Percentiles rank a stretch among this genome's conserved stretches.
Evolutionary conservation across 2,888 invertebrate species (phyloP).

Genomic region (Drosophila phalerata): DNA sequence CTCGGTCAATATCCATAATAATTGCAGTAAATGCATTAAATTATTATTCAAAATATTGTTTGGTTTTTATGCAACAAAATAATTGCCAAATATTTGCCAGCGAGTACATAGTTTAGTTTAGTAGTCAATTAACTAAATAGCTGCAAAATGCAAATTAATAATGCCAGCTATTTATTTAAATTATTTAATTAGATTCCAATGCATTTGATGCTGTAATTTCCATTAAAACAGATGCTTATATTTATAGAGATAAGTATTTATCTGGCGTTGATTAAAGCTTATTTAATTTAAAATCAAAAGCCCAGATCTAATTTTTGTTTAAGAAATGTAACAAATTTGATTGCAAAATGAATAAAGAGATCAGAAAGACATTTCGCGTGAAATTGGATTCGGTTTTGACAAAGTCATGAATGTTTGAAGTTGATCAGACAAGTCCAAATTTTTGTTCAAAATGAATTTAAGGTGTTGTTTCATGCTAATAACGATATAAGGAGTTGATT

Average conservation of each 20-base stretch:
- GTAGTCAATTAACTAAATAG: conserved; percentile 21
- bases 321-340: no score
- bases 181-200: conserved; percentile 65
- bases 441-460: no score
- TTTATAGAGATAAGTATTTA: neutral
- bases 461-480: no score
- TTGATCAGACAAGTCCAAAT: no score
- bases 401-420: no score
- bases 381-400: no score
- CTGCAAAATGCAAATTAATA: conserved; percentile 71
- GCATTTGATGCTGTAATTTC: conserved; percentile 36
- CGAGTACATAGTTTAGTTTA: conserved; percentile 8
- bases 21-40: conserved; percentile 23
- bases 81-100: conserved; percentile 72
- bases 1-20: conserved; percentile 9
- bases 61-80: conserved; percentile 12
- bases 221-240: conserved; percentile 15
- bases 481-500: no score
- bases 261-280: conserved; percentile 3
- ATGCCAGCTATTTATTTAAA: conserved; percentile 61
- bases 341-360: no score
- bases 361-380: no score
- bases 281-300: conserved; percentile 55
- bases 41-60: conserved; percentile 36
- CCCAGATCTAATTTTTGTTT: no score